Percentiles rank a stretch among this genome's conserved stretches.
phyloP scores from a whole-genome alignment of 2,113 vertebrate genomes.

The Pseudorhombus dupliciocellatus region DNA sequence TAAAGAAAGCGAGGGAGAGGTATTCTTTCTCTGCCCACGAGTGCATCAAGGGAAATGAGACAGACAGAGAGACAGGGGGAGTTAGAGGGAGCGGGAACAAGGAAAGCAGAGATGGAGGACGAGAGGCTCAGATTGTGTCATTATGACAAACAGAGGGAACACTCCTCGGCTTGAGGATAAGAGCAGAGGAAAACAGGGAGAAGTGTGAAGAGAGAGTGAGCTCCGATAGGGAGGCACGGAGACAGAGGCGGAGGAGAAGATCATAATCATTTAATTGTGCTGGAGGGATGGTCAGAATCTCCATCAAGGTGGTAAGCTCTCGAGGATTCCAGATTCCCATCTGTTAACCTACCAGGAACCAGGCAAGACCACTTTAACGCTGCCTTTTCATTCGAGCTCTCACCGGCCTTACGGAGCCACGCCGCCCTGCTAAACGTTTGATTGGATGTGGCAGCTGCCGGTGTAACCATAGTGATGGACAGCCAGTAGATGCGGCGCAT shows the following conservation, averaged over 20 bases:
- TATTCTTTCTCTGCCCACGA: constrained; percentile 49
- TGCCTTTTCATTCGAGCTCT: constrained; percentile 38
- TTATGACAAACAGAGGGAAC: constrained; percentile 76
- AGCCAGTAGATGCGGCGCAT: constrained; percentile 38
- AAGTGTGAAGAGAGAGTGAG: constrained; percentile 48
- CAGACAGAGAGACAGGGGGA: constrained; percentile 34
- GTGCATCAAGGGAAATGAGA: constrained; percentile 58
- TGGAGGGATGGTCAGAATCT: constrained; percentile 71
- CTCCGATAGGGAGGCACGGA: constrained; percentile 40
- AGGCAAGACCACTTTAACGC: constrained; percentile 24
- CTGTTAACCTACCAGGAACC: constrained; percentile 41
- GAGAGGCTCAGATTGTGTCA: constrained; percentile 74
- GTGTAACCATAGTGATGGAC: constrained; percentile 68
- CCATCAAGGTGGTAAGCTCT: constrained; percentile 61
- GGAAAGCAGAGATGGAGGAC: constrained; percentile 61
- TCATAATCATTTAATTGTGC: constrained; percentile 84
- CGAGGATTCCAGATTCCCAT: constrained; percentile 51
- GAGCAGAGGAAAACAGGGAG: constrained; percentile 49
- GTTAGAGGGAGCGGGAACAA: constrained; percentile 48
- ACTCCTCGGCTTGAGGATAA: constrained; percentile 62
- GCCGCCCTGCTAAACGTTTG: constrained; percentile 28
- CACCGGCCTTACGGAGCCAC: constrained; percentile 29
- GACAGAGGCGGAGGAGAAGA: constrained; percentile 65
- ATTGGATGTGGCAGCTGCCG: constrained; percentile 48
- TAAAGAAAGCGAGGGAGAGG: constrained; percentile 20